phyloP scores from a whole-genome alignment of 2,113 vertebrate genomes.

The Otocyon megalotis region DNA sequence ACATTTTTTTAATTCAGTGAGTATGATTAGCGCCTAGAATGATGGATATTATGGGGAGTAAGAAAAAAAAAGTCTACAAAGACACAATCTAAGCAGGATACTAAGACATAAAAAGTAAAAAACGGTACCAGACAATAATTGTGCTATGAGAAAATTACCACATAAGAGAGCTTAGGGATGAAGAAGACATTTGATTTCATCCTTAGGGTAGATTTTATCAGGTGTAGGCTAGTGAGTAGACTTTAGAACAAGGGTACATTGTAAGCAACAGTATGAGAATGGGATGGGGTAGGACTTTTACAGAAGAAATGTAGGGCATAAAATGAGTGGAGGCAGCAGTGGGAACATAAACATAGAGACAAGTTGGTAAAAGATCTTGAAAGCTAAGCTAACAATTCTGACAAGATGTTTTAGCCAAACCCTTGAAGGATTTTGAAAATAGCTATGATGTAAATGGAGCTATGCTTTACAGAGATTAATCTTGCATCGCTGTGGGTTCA shows the following conservation, averaged over 20 bases:
- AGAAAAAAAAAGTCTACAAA: background rate
- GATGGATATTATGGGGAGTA: background rate
- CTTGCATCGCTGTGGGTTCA: background rate
- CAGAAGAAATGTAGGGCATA: background rate
- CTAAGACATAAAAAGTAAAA: slow-evolving; percentile 13
- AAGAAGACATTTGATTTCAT: background rate
- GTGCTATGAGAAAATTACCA: background rate
- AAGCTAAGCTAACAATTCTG: slow-evolving; percentile 36
- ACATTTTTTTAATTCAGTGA: background rate
- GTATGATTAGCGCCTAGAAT: background rate
- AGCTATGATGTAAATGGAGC: background rate
- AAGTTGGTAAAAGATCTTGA: background rate
- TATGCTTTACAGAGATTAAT: background rate
- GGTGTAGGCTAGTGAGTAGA: background rate
- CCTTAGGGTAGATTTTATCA: background rate
- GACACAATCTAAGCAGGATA: background rate
- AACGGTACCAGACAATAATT: background rate
- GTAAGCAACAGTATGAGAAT: background rate
- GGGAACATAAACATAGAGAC: background rate
- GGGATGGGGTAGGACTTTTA: background rate
- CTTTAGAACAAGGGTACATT: background rate
- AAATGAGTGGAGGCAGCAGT: background rate
- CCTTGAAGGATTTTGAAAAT: slow-evolving; percentile 19
- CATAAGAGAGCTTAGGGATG: background rate
- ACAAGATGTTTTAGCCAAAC: background rate